Evolutionary conservation across 2,888 invertebrate genomes (phyloP).

Genomic region (Tipula lateralis): DNA sequence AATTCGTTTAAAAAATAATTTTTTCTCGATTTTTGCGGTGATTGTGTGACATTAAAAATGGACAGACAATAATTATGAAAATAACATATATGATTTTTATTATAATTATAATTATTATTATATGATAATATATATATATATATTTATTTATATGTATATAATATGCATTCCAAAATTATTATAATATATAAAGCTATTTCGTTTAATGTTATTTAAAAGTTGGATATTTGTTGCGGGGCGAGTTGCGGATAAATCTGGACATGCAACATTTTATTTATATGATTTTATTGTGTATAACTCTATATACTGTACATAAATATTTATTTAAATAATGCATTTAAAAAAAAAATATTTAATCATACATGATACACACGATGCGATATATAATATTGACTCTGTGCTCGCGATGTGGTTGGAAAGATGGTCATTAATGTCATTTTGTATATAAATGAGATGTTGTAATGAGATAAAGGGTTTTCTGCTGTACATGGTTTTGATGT

Average conservation of each 20-base stretch:
- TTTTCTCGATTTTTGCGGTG: slow-evolving; percentile 3
- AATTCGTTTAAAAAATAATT: neutral
- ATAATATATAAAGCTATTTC: too few species aligned
- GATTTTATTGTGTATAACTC: neutral
- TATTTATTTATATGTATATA: neutral
- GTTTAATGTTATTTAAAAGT: neutral
- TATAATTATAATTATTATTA: neutral
- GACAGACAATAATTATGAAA: neutral
- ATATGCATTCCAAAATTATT: neutral
- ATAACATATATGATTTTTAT: neutral
- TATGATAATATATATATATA: neutral
- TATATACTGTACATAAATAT: neutral
- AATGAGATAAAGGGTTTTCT: neutral
- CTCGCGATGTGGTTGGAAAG: neutral
- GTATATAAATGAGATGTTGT: neutral
- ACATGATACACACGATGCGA: neutral
- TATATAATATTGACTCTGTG: neutral
- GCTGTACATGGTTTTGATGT: neutral
- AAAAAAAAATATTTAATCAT: neutral
- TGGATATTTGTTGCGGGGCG: neutral
- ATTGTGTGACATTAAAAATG: slow-evolving; percentile 24
- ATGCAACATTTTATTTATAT: neutral
- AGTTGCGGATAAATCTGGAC: neutral
- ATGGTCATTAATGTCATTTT: neutral
- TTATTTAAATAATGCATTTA: neutral